Conservation (phyloP, 2,113 vertebrate genomes). For the Notarius quadriscutis region DNA sequence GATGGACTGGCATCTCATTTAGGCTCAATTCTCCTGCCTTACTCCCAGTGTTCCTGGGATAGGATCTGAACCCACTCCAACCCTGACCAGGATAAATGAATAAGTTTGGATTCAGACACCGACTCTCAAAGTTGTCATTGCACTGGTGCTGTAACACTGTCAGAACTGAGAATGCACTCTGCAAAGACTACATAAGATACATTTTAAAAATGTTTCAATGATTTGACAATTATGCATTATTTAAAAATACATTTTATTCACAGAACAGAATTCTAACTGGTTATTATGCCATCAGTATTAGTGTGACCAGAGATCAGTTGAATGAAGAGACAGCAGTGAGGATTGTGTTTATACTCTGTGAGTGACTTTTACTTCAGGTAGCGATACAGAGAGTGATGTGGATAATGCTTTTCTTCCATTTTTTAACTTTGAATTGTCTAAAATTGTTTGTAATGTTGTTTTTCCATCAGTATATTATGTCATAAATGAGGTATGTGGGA, state of each 20-base stretch:
- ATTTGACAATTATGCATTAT: background rate
- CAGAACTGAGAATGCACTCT: background rate
- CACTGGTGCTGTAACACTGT: background rate
- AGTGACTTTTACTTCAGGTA: background rate
- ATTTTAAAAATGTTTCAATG: background rate
- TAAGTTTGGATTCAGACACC: background rate
- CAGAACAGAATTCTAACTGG: background rate
- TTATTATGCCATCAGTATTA: background rate
- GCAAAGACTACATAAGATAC: background rate
- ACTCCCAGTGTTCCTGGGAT: background rate
- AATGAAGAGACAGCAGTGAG: background rate
- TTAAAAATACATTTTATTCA: background rate
- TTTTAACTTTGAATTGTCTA: background rate
- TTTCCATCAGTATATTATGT: background rate
- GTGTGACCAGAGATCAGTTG: background rate
- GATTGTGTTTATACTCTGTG: background rate
- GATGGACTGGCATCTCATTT: background rate
- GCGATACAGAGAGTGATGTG: background rate
- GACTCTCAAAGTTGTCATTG: background rate
- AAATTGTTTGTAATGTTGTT: background rate
- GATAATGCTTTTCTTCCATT: background rate
- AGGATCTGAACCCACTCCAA: background rate
- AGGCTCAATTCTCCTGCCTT: background rate
- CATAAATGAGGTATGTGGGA: background rate
- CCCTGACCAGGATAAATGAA: background rate